Conservation (phyloP, 2,113 vertebrate species). For the Syrmaticus mikado region DNA sequence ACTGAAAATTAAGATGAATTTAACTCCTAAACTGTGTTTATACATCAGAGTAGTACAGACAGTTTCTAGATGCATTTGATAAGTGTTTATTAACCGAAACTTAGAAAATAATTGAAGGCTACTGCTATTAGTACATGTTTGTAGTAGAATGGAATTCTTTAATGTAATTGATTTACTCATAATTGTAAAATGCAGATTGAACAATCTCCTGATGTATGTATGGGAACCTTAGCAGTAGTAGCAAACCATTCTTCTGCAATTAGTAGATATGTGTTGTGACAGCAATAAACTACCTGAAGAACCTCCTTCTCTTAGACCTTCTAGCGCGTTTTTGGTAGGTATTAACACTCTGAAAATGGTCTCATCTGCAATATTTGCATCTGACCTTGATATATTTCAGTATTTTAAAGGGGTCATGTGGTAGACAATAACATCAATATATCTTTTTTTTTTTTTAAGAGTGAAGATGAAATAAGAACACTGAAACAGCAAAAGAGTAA, state of each 20-base stretch:
- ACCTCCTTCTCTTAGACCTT: background rate
- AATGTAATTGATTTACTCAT: background rate
- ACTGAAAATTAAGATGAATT: background rate
- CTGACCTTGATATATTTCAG: background rate
- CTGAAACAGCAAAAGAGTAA: constrained; percentile 89
- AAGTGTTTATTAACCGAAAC: background rate
- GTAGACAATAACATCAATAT: background rate
- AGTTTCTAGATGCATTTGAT: background rate
- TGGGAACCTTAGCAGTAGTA: background rate
- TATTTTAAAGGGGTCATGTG: background rate
- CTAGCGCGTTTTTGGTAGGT: background rate
- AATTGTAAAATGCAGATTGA: background rate
- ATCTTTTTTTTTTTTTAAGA: constrained; percentile 73
- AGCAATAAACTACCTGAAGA: background rate
- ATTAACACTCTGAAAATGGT: background rate
- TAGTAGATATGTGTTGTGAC: background rate
- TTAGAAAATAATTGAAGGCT: background rate
- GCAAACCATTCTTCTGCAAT: background rate
- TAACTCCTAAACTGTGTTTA: background rate
- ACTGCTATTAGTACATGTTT: background rate
- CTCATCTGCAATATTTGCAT: background rate
- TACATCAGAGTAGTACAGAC: background rate
- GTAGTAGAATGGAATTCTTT: background rate
- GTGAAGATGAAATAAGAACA: constrained; percentile 85
- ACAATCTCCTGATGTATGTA: background rate